Evolutionary conservation across 2,113 vertebrate species (phyloP).

Genomic region (Sardina pilchardus): DNA sequence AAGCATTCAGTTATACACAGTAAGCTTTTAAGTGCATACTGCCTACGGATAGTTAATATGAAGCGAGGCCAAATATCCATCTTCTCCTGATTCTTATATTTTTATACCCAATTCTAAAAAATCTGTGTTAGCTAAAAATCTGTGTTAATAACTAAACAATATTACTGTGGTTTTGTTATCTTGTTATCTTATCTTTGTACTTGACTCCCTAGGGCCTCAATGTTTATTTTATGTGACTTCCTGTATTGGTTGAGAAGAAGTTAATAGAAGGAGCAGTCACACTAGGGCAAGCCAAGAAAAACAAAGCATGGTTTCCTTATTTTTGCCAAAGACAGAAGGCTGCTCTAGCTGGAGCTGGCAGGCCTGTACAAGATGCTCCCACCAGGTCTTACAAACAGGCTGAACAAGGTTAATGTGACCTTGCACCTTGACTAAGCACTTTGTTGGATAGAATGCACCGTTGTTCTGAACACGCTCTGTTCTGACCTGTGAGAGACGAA

Average conservation of each 20-base stretch:
- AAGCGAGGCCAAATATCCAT: not conserved
- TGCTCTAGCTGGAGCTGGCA: not conserved
- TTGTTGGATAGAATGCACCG: not conserved
- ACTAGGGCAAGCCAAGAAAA: not conserved
- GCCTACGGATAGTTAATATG: not conserved
- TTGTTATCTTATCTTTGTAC: not conserved
- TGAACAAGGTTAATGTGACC: not conserved
- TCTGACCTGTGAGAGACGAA: not conserved
- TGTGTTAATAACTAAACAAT: not conserved
- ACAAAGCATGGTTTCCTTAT: not conserved
- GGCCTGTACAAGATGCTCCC: not conserved
- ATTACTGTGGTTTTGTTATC: not conserved
- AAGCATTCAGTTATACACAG: no score
- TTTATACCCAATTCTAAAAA: not conserved
- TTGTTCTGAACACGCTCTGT: not conserved
- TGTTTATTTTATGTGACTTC: constrained; percentile 8
- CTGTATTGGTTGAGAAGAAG: no score
- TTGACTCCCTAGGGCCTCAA: not conserved
- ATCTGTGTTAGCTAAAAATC: not conserved
- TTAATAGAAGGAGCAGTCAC: not conserved
- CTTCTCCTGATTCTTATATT: not conserved
- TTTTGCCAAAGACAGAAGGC: not conserved
- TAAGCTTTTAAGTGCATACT: not conserved
- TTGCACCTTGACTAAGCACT: not conserved
- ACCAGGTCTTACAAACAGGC: not conserved